Conservation (phyloP, 2,888 invertebrate species). For the Caenorhabditis doughertyi region DNA sequence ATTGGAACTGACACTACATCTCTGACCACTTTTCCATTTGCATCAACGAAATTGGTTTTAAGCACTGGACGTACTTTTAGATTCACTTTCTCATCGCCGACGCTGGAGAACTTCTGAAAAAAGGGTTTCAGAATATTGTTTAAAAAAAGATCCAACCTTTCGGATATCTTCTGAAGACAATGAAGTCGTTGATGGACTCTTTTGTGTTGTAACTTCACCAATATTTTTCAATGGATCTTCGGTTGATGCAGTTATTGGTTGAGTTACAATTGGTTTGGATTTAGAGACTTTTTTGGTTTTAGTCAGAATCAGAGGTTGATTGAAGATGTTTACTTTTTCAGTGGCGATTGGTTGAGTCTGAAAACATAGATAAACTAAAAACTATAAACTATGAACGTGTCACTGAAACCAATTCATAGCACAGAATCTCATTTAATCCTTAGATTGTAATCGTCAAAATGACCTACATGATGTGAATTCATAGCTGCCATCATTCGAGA, state of each 20-base stretch:
- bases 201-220: not conserved
- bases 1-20: slow-evolving; percentile 78
- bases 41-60: slow-evolving; percentile 80
- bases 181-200: too few species aligned
- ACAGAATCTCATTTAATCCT: too few species aligned
- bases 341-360: slow-evolving; percentile 50
- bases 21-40: slow-evolving; percentile 76
- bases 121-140: not conserved
- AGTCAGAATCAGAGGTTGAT: slow-evolving; percentile 56
- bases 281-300: slow-evolving; percentile 46
- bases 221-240: slow-evolving; percentile 10
- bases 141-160: slow-evolving; percentile 18
- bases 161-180: slow-evolving; percentile 61
- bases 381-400: not conserved
- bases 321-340: slow-evolving; percentile 49
- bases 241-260: slow-evolving; percentile 42
- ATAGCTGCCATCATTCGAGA: slow-evolving; percentile 79
- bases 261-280: slow-evolving; percentile 47
- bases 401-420: too few species aligned
- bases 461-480: slow-evolving; percentile 70
- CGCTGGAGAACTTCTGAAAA: slow-evolving; percentile 61
- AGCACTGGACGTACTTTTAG: slow-evolving; percentile 77
- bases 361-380: not conserved
- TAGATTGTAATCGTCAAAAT: not conserved
- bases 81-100: slow-evolving; percentile 71